Evolutionary conservation across 2,113 vertebrate species (phyloP).

Genomic region (Leiothrix lutea): DNA sequence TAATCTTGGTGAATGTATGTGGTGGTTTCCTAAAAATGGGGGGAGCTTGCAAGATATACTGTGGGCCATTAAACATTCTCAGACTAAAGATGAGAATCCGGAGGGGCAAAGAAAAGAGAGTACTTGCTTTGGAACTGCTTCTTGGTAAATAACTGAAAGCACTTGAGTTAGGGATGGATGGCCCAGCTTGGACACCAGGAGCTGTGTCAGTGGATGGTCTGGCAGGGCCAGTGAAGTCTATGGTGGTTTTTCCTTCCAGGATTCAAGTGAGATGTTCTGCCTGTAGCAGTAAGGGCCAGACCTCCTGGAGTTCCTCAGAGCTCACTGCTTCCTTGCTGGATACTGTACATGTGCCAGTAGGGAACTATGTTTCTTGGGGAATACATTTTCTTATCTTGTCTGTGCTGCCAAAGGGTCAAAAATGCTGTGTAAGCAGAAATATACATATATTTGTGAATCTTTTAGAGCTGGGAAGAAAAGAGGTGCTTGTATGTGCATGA

Average conservation of each 20-base stretch:
- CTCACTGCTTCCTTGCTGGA: not conserved
- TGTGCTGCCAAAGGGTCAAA: not conserved
- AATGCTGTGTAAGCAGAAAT: not conserved
- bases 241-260: not conserved
- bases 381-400: not conserved
- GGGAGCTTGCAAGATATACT: not conserved
- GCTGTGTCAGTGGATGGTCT: not conserved
- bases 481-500: not conserved
- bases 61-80: not conserved
- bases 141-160: not conserved
- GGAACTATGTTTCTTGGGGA: not conserved
- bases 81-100: not conserved
- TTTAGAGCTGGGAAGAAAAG: not conserved
- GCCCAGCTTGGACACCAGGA: not conserved
- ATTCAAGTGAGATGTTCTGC: not conserved
- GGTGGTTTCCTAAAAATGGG: not conserved
- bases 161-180: not conserved
- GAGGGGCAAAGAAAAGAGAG: not conserved
- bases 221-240: not conserved
- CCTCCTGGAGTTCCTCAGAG: not conserved
- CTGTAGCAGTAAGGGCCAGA: not conserved
- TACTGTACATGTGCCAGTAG: fast-evolving
- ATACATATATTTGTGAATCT: not conserved
- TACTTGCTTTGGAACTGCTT: not conserved
- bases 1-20: not conserved